Conservation (phyloP, 2,888 invertebrate species). For the Drosophila mimetica region DNA sequence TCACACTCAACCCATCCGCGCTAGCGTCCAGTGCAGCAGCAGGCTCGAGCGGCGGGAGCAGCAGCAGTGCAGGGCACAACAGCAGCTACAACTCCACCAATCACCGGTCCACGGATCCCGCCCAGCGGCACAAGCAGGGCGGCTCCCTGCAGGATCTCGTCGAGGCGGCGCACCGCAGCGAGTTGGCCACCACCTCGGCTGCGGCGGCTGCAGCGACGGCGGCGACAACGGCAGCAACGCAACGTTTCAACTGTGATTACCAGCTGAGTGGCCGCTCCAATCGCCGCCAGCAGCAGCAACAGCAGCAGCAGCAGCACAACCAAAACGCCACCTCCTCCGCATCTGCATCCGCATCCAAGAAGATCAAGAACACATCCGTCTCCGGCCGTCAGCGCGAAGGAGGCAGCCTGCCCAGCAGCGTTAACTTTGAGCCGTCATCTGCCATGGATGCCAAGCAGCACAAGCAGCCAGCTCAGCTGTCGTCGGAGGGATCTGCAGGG, state of each 20-base stretch:
- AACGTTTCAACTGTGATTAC: slow-evolving; percentile 82
- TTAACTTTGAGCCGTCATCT: slow-evolving; percentile 65
- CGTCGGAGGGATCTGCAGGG: background rate
- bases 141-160: slow-evolving; percentile 87
- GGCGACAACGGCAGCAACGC: slow-evolving; percentile 58
- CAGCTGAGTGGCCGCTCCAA: slow-evolving; percentile 63
- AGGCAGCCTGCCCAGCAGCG: slow-evolving; percentile 87
- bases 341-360: slow-evolving; percentile 61
- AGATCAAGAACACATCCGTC: slow-evolving; percentile 66
- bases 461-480: slow-evolving; percentile 39
- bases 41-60: slow-evolving; percentile 40
- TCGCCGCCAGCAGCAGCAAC: slow-evolving; percentile 72
- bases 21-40: slow-evolving; percentile 60
- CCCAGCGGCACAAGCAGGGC: slow-evolving; percentile 85
- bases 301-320: slow-evolving; percentile 61
- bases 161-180: slow-evolving; percentile 84
- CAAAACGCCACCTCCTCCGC: slow-evolving; percentile 46
- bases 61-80: slow-evolving; percentile 43
- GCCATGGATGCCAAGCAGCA: slow-evolving; percentile 59
- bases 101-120: slow-evolving; percentile 44
- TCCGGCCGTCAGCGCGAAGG: slow-evolving; percentile 87
- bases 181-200: slow-evolving; percentile 67
- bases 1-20: slow-evolving; percentile 72
- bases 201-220: slow-evolving; percentile 58
- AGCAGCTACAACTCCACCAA: slow-evolving; percentile 38